Conservation (phyloP, 1,140 invertebrate species). For the Drosophila navojoa region DNA sequence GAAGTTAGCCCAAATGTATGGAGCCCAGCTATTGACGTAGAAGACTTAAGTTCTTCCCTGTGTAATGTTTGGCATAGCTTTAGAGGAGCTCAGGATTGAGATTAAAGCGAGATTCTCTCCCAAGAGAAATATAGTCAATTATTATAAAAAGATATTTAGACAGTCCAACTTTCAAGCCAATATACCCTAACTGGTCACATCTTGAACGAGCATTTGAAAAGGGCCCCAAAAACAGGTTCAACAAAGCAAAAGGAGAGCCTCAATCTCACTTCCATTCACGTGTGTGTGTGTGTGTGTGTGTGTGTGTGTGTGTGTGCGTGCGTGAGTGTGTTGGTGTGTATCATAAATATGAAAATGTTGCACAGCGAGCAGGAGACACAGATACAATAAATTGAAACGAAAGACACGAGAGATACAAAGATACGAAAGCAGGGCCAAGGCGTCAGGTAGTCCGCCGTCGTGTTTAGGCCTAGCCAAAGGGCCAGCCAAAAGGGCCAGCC, state of each 20-base stretch:
- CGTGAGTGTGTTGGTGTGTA: conserved; percentile 25
- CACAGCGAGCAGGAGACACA: conserved; percentile 20
- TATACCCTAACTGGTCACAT: too few species aligned
- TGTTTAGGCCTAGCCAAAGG: conserved; percentile 20
- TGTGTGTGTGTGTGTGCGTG: not conserved
- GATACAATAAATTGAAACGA: not conserved
- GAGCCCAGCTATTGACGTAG: too few species aligned
- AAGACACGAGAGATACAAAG: conserved; percentile 34
- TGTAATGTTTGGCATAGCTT: too few species aligned
- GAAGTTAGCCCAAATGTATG: too few species aligned
- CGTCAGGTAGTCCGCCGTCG: conserved; percentile 59
- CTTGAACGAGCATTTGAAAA: conserved; percentile 23
- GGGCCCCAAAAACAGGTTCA: conserved; percentile 64
- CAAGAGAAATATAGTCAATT: too few species aligned
- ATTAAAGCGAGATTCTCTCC: too few species aligned
- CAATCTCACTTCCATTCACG: not conserved
- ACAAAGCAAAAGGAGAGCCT: conserved; percentile 23
- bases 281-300: not conserved
- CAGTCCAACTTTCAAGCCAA: too few species aligned
- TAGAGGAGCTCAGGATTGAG: too few species aligned
- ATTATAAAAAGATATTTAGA: too few species aligned
- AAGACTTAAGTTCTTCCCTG: too few species aligned
- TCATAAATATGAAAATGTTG: conserved; percentile 76
- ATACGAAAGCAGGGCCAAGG: conserved; percentile 47
- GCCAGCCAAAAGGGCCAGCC: conserved; percentile 13